phyloP scores from a whole-genome alignment of 2,797 vertebrate genomes.

The Eidolon dupreanum region DNA sequence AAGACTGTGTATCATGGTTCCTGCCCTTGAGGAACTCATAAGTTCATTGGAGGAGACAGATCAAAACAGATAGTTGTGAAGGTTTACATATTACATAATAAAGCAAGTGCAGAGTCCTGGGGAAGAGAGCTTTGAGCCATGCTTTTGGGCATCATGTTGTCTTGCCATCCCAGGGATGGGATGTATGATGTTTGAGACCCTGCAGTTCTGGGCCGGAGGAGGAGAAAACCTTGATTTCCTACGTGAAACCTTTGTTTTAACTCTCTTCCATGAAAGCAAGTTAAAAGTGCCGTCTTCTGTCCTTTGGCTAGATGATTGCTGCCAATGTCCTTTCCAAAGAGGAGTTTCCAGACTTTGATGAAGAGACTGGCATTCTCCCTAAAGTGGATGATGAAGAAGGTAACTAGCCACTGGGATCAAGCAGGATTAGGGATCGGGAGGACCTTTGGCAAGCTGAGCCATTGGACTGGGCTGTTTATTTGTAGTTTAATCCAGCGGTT shows the following conservation, averaged over 20 bases:
- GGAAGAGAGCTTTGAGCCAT: background rate
- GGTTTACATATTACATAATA: background rate
- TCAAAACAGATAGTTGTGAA: background rate
- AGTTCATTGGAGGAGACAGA: background rate
- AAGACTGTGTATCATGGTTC: background rate
- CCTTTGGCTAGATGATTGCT: conserved; percentile 94
- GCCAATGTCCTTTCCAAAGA: conserved; percentile 99
- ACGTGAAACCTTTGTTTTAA: background rate
- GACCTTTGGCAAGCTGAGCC: background rate
- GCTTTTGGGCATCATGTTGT: background rate
- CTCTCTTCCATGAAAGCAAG: background rate
- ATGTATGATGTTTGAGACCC: background rate
- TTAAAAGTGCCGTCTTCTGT: background rate
- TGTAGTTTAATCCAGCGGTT: background rate
- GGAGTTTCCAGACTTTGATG: conserved; percentile 99
- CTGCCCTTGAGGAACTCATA: background rate
- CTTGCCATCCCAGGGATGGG: background rate
- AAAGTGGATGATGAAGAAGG: conserved; percentile 99
- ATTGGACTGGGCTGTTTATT: background rate
- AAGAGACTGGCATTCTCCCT: conserved; percentile 98
- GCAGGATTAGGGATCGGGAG: background rate
- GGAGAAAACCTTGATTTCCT: background rate
- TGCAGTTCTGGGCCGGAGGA: background rate
- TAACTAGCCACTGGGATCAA: conserved; percentile 70
- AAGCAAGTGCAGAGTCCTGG: background rate